Evolutionary conservation across 2,797 vertebrate genomes (phyloP).

Genomic region (Novumbra hubbsi): DNA sequence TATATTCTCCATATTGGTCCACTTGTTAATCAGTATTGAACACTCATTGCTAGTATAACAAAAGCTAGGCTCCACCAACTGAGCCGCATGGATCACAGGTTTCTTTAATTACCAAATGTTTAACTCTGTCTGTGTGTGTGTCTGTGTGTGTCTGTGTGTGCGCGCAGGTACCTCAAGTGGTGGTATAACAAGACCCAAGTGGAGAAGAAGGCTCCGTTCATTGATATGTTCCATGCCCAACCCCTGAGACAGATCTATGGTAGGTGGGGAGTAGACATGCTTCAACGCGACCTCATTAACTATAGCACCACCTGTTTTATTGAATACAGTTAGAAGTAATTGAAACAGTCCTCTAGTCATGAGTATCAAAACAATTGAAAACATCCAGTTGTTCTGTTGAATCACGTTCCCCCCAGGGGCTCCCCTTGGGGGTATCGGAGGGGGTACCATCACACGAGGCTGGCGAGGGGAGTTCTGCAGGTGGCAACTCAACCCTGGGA

Average conservation of each 20-base stretch:
- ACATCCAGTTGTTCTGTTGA: background rate
- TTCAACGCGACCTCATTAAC: background rate
- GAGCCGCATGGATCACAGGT: no score
- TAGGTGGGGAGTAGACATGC: slow-evolving; percentile 55
- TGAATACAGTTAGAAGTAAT: background rate
- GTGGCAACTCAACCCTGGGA: slow-evolving; percentile 94
- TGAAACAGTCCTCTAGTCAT: background rate
- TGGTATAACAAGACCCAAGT: slow-evolving; percentile 91
- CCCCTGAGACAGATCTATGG: slow-evolving; percentile 93
- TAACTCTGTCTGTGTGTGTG: background rate
- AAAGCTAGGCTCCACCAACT: no score
- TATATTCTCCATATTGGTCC: no score
- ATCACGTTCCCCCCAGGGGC: slow-evolving; percentile 74
- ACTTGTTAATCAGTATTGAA: background rate
- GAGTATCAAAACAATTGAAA: background rate
- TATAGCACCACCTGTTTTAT: background rate
- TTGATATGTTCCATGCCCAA: slow-evolving; percentile 84
- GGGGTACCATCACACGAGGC: slow-evolving; percentile 92
- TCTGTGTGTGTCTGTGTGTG: background rate
- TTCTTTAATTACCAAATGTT: background rate
- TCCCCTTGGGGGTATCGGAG: slow-evolving; percentile 91
- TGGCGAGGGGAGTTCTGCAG: slow-evolving; percentile 96
- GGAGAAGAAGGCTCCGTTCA: slow-evolving; percentile 93
- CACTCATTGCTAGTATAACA: no score
- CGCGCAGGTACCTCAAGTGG: slow-evolving; percentile 86